Base-by-base conservation (phyloP, 2,797 vertebrate species). In the Spondyliosoma cantharus region DNA sequence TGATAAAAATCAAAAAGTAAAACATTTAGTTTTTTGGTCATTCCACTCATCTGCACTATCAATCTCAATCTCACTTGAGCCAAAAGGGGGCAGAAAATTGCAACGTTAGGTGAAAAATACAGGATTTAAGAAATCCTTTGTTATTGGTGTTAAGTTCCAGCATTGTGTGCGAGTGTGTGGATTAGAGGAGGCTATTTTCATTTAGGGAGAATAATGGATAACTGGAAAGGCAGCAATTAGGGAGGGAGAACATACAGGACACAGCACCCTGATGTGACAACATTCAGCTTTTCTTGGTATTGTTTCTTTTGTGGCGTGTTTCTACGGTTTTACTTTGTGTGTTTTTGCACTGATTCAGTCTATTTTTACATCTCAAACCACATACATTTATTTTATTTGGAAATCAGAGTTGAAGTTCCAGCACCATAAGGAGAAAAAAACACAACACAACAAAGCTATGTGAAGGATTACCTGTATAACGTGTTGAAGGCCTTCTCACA, bases 401-500 rank as follows among this genome's bases (percentile, higher is more conserved):
- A 37, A 37, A 37, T 37, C 11, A 37, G 37, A 37, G 37, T 37
- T 37, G 37, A 37, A 37, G 8, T 37, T 37, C 9, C 11, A 58
- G 19, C 45, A 57, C 11, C 13, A 32, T 59, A 5, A 65, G 11
- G 19, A 17, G 1, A 65, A 29, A 69, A 14, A n/a, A 66, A 67
- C 2, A 20, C 8, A 48, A 50, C 5, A 27, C 25, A 43, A 49
- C 25, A 54, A 66, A 52, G n/a, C 45, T 11, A 16, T 24, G 20
- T 22, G 5, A 29, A 27, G 8, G 52, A 89, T 74, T 62, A 99
- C 96, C 96, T 97, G 94, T 99, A 99, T 19, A 99, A 93, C 0
- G 98, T 99, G 91, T 99, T 99, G 90, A 99, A 99, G 0, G 97
- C 97, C 89, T 98, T 99, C 87, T 99, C 98, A 65, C 98, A 99